Evolutionary conservation across 2,797 vertebrate genomes (phyloP).

Genomic region (Trichosurus vulpecula): DNA sequence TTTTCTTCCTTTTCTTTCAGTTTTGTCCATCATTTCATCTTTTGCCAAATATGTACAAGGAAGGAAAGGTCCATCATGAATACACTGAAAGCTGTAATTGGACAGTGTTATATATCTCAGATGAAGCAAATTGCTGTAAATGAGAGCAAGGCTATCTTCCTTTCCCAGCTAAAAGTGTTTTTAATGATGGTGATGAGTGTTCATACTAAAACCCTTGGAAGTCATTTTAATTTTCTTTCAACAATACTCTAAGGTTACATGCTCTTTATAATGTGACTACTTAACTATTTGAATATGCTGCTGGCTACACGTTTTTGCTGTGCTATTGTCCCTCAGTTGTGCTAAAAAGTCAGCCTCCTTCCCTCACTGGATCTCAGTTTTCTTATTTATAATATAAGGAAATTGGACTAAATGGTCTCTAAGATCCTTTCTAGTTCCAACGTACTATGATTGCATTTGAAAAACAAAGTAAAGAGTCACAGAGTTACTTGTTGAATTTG

Average conservation of each 20-base stretch:
- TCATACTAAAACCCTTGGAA: constrained; percentile 26
- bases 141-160: neutral
- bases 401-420: neutral
- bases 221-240: constrained; percentile 36
- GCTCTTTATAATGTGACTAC: constrained; percentile 25
- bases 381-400: neutral
- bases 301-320: neutral
- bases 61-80: constrained; percentile 6
- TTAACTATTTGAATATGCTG: constrained; percentile 16
- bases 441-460: neutral
- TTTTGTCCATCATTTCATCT: constrained; percentile 9
- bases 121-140: constrained; percentile 34
- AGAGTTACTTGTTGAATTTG: neutral
- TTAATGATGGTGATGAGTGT: constrained; percentile 16
- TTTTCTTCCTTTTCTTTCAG: constrained; percentile 12
- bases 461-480: neutral
- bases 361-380: neutral
- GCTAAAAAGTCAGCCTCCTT: neutral
- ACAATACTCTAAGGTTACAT: neutral
- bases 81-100: constrained; percentile 18
- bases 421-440: neutral
- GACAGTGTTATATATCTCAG: constrained; percentile 31
- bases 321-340: neutral
- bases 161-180: neutral
- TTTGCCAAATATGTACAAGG: constrained; percentile 6